Conservation (phyloP, 2,797 vertebrate genomes). For the Lepus oiostolus region DNA sequence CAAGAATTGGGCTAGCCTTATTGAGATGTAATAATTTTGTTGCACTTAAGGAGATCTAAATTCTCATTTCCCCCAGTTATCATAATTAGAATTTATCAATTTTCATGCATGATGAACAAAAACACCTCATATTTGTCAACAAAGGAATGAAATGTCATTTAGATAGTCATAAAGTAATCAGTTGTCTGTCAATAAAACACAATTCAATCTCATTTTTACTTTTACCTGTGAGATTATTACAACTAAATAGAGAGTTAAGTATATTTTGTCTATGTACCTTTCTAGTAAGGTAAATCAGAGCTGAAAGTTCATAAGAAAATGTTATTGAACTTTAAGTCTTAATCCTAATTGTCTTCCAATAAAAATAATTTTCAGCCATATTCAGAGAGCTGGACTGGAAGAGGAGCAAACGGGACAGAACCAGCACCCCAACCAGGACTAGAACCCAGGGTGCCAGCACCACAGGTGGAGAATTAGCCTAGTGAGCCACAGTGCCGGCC, state of each 20-base stretch:
- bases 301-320: not conserved
- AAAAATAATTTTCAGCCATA: not conserved
- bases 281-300: not conserved
- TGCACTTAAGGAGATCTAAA: not conserved
- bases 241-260: conserved; percentile 41
- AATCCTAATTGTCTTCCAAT: not conserved
- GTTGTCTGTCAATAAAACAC: conserved; percentile 53
- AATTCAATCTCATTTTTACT: conserved; percentile 62
- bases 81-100: conserved; percentile 46
- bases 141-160: conserved; percentile 51
- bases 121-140: conserved; percentile 55
- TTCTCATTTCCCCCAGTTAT: conserved; percentile 25
- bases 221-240: conserved; percentile 41
- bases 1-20: not conserved
- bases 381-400: not conserved
- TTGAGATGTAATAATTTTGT: conserved; percentile 19
- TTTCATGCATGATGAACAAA: conserved; percentile 30
- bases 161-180: conserved; percentile 52
- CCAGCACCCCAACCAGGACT: no score
- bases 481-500: no score
- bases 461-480: no score
- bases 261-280: not conserved
- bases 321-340: not conserved
- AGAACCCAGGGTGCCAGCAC: no score
- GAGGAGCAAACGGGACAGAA: no score